Conservation (phyloP, 2,113 vertebrate species). For the Sapajus apella region DNA sequence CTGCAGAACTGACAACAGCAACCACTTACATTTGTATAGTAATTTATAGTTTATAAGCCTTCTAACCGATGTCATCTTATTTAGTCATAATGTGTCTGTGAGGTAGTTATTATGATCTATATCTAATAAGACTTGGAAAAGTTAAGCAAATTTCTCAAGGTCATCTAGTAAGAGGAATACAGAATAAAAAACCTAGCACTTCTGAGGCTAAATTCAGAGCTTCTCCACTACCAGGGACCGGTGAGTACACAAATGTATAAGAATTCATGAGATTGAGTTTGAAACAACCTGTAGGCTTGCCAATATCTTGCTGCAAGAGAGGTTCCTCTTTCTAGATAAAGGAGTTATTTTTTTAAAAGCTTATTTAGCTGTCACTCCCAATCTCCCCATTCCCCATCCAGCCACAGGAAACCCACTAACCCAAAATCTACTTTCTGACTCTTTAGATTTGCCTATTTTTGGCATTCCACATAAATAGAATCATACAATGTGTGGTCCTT, state of each 20-base stretch:
- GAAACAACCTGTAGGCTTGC: background rate
- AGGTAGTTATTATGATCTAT: background rate
- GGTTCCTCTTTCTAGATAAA: background rate
- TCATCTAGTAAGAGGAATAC: background rate
- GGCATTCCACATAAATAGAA: background rate
- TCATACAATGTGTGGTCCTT: background rate
- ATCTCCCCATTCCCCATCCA: background rate
- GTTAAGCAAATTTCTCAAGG: background rate
- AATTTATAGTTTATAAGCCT: background rate
- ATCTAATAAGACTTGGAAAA: conserved; percentile 33
- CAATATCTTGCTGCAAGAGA: background rate
- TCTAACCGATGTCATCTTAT: background rate
- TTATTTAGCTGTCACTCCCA: background rate
- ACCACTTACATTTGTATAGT: background rate
- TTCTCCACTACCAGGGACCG: background rate
- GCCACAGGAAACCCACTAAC: background rate
- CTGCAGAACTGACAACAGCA: background rate
- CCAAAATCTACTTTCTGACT: background rate
- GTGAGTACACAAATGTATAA: background rate
- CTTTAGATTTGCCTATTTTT: background rate
- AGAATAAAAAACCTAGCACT: background rate
- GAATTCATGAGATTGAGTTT: background rate
- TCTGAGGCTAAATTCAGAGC: background rate
- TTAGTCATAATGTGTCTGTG: background rate
- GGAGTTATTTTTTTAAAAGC: background rate